A percentile compares a stretch with the other conserved stretches of the same genome.
Evolutionary conservation across 2,113 vertebrate genomes (phyloP).

Genomic region (Ancistrus triradiatus): DNA sequence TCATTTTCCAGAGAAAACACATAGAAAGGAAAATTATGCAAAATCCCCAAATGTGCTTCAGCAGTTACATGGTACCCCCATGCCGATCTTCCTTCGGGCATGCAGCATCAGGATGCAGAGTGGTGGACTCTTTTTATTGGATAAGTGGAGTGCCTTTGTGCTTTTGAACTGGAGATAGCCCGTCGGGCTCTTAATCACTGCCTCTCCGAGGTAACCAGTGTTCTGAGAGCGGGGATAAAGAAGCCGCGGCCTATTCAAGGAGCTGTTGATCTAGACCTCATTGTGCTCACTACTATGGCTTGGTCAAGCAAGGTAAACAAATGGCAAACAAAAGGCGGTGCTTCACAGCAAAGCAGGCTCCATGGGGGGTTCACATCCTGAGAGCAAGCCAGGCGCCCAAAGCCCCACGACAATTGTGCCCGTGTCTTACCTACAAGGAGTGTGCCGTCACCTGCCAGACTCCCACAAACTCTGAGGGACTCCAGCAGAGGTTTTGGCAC

Average conservation of each 20-base stretch:
- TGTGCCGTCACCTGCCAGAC: slow-evolving; percentile 34
- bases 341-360: slow-evolving; percentile 52
- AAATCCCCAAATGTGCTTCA: not conserved
- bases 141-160: slow-evolving; percentile 72
- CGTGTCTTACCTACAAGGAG: slow-evolving; percentile 38
- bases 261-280: slow-evolving; percentile 64
- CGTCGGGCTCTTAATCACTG: slow-evolving; percentile 65
- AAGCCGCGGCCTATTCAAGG: slow-evolving; percentile 56
- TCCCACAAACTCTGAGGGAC: slow-evolving; percentile 11
- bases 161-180: slow-evolving; percentile 65
- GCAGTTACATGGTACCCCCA: slow-evolving; percentile 1
- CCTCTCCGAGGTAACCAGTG: slow-evolving; percentile 58
- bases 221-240: slow-evolving; percentile 57
- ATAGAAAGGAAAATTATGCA: not conserved
- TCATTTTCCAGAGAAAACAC: too few species aligned
- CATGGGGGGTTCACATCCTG: slow-evolving; percentile 41
- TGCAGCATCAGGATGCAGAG: slow-evolving; percentile 54
- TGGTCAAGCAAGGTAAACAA: slow-evolving; percentile 68
- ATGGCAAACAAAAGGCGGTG: slow-evolving; percentile 64
- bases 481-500: not conserved
- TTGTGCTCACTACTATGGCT: slow-evolving; percentile 54
- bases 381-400: slow-evolving; percentile 3
- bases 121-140: slow-evolving; percentile 63
- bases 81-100: slow-evolving; percentile 59
- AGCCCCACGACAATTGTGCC: slow-evolving; percentile 27